These are phyloP conservation scores for Sycobia sp. DNA, from an alignment of 1,140 invertebrate genomes.

Conservation along the genomic window DNA sequence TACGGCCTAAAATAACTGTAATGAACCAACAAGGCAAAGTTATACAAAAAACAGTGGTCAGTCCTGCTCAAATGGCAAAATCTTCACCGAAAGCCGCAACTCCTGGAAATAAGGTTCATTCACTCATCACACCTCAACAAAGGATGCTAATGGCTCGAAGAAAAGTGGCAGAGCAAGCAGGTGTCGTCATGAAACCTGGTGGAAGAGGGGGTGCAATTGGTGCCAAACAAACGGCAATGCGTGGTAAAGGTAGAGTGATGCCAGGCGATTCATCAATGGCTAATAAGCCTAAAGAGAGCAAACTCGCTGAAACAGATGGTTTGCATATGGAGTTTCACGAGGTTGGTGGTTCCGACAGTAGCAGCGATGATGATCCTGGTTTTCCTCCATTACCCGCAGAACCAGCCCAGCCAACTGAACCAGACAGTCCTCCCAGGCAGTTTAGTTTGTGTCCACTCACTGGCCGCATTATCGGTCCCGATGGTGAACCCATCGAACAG, in stretches of 20 bases:
- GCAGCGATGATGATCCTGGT: slow-evolving; percentile 64
- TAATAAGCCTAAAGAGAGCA: slow-evolving; percentile 56
- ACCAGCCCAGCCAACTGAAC: slow-evolving; percentile 58
- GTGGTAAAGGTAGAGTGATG: slow-evolving; percentile 40
- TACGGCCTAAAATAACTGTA: slow-evolving; percentile 19
- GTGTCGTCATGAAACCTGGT: slow-evolving; percentile 43
- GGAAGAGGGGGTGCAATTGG: slow-evolving; percentile 39
- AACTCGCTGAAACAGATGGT: slow-evolving; percentile 57
- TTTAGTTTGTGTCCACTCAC: slow-evolving; percentile 73
- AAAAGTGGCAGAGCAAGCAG: slow-evolving; percentile 56
- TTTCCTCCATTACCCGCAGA: slow-evolving; percentile 65
- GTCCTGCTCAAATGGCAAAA: slow-evolving; percentile 2
- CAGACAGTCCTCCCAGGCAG: slow-evolving; percentile 70
- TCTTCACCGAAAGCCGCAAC: slow-evolving; percentile 31
- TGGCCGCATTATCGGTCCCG: slow-evolving; percentile 71
- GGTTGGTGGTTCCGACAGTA: slow-evolving; percentile 60
- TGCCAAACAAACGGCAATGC: slow-evolving; percentile 32
- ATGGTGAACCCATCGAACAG: slow-evolving; percentile 67
- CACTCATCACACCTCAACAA: slow-evolving; percentile 56
- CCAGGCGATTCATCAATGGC: slow-evolving; percentile 26
- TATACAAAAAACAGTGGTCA: slow-evolving; percentile 29
- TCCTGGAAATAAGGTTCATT: slow-evolving; percentile 46
- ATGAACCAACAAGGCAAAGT: slow-evolving; percentile 24
- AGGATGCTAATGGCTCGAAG: slow-evolving; percentile 58
- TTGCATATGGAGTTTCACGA: slow-evolving; percentile 62